Base-by-base conservation (phyloP, 1,140 invertebrate genomes). In the Schlechtendalia chinensis region DNA sequence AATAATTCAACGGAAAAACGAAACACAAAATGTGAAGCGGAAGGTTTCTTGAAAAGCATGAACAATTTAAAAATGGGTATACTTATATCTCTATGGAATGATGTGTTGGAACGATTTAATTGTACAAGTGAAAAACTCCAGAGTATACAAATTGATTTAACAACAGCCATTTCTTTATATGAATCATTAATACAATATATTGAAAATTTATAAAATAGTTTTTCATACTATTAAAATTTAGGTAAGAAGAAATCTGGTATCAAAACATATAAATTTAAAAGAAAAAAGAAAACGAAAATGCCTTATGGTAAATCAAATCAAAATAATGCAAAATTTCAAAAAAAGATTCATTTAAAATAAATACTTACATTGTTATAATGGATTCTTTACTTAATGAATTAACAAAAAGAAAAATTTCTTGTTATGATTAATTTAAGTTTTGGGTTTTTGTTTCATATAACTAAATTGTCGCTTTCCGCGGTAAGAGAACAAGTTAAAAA, bases 61-160 rank as follows among this genome's bases (percentile, higher is more conserved):
- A 59, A 81, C 1, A 39, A 32, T 10, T 82, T 75, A 45, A 58
- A 81, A 59, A 81, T 65, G 45, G 69, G 54, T 27, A 71, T 82
- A 32, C 81, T 72, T 53, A 54, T 39, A 32, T 24, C n/a, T 29
- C 56, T 82, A 54, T 82, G 77, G 82, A 61, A 79, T 69, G 69
- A 29, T 80, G 53, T 82, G 32, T 81, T 82, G 11, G 45, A 82
- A 81, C 75, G 69, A 24, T 67, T 75, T n/a, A 32, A 81, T 14
- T 81, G 65, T 69, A 47, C 47, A 39, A 69, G 39, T 69, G 22
- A 69, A 69, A 19, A 72, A 45, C 53, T 24, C 10, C 27, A 47
- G 56, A 24, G 54, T 58, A 16, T 54, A 24, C 24, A 53, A 17
- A 74, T 74, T 54, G 71, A 74, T 53, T 39, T 74, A 53, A 39